These are phyloP conservation scores for Gymnoscopelus microlampas DNA, from an alignment of 2,797 vertebrate genomes.

Conservation along the genomic window DNA sequence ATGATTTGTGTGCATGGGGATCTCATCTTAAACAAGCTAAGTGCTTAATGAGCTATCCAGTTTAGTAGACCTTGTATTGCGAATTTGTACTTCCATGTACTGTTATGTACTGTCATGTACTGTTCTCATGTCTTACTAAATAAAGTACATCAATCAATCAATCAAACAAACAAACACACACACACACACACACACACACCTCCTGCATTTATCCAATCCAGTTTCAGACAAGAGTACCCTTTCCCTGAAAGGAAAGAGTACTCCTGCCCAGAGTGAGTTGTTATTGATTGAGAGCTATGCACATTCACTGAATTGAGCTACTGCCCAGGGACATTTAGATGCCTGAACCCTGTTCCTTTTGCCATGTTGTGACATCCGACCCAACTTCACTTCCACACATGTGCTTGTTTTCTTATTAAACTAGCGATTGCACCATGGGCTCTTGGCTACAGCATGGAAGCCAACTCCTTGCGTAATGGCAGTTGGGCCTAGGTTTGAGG, in stretches of 20 bases:
- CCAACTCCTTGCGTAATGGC: constrained; percentile 77
- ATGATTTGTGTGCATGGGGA: too few species aligned
- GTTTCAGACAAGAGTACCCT: constrained; percentile 36
- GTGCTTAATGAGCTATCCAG: too few species aligned
- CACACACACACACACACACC: constrained; percentile 33
- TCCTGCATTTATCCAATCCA: constrained; percentile 33
- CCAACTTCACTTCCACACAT: constrained; percentile 41
- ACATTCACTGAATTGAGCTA: constrained; percentile 28
- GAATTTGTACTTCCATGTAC: too few species aligned
- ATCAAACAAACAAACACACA: constrained; percentile 24
- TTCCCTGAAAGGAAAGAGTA: background rate
- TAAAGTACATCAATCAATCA: too few species aligned
- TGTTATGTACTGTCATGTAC: too few species aligned
- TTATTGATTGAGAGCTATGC: constrained; percentile 38
- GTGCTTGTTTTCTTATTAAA: constrained; percentile 78
- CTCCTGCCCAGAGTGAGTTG: background rate
- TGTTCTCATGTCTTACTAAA: too few species aligned
- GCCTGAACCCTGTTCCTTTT: constrained; percentile 47
- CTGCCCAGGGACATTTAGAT: constrained; percentile 47
- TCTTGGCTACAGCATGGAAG: constrained; percentile 40
- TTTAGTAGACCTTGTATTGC: too few species aligned
- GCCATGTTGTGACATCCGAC: constrained; percentile 66
- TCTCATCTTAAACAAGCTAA: too few species aligned
- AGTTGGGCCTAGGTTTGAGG: constrained; percentile 63
- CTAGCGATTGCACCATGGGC: constrained; percentile 73